Base-by-base conservation (phyloP, 1,140 invertebrate genomes). In the Euura lappo region DNA sequence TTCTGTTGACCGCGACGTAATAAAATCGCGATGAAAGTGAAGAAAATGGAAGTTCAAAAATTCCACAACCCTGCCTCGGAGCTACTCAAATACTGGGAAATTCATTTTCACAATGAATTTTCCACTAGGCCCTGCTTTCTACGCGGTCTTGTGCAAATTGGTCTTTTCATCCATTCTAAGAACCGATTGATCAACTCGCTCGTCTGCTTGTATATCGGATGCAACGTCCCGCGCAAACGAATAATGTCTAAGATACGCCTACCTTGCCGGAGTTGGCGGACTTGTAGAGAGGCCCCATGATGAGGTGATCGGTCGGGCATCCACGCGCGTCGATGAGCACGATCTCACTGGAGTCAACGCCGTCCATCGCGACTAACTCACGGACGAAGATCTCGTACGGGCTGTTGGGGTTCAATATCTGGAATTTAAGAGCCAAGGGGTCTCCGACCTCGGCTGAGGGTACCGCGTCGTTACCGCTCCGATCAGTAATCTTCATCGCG, bases 381-480 rank as follows among this genome's bases (percentile, higher is more conserved):
- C 96, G 91, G 3, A 98, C 96, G 84, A 98, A 98, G 76, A 98
- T 97, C 86, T 98, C 96, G 88, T 96, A 98, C 2, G 97, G 97
- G 80, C 94, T 96, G 88, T 96, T 94, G 74, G 92, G 92, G 85
- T 98, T 96, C 76, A 96, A 90, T 77, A 98, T 97, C 86, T 97
- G 95, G 86, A 98, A 98, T 81, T 94, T 91, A 2, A 98, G 91
- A 4, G 96, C 95, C 81, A 98, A 86, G 2, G 95, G 95, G 88
- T 98, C 96, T 77, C 96, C 96, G 73, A 97, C 96, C 90, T 96
- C 93, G 75, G 93, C 93, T 43, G 93, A 92, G n/a, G 92, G 91
- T 84, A 94, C 92, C 69, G 93, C 93, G 69, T 95, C 94, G 82
- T 91, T 93, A 68, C 93, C 94, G 78, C 90, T 93, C 64, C 94